These are phyloP conservation scores for Lumbricus terrestris DNA, from an alignment of 2,888 invertebrate species.

Conservation along the genomic window DNA sequence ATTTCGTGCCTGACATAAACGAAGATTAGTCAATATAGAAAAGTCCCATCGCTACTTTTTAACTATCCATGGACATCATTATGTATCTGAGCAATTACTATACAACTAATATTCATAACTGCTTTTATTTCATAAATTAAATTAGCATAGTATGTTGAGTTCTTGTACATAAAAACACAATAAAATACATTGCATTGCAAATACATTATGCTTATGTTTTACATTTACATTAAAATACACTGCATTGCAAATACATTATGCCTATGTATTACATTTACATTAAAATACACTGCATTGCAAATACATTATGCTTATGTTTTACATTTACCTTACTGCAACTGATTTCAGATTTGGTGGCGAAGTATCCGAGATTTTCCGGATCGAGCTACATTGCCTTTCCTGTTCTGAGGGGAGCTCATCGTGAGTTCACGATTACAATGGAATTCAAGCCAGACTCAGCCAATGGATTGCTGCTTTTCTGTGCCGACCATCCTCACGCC, in stretches of 20 bases:
- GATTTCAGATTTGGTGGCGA: conserved; percentile 48
- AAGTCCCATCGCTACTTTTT: background rate
- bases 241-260: background rate
- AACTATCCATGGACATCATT: background rate
- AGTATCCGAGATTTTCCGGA: conserved; percentile 73
- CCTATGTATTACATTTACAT: no score
- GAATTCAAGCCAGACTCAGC: conserved; percentile 74
- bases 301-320: background rate
- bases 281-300: no score
- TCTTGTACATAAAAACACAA: no score
- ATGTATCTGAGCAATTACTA: background rate
- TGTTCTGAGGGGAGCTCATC: conserved; percentile 78
- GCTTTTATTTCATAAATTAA: background rate
- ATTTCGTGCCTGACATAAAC: no score
- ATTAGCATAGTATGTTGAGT: no score
- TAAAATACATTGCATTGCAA: no score
- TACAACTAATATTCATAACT: background rate
- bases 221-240: no score
- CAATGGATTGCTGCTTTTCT: conserved; percentile 84
- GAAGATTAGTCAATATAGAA: no score
- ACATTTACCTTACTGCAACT: background rate
- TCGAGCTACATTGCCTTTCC: conserved; percentile 86
- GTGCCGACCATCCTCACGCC: conserved; percentile 80
- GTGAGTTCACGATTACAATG: conserved; percentile 82
- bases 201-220: background rate